Percentiles rank a stretch among this genome's conserved stretches.
Evolutionary conservation across 2,797 vertebrate genomes (phyloP).

Genomic region (Hypotaenidia philippensis): DNA sequence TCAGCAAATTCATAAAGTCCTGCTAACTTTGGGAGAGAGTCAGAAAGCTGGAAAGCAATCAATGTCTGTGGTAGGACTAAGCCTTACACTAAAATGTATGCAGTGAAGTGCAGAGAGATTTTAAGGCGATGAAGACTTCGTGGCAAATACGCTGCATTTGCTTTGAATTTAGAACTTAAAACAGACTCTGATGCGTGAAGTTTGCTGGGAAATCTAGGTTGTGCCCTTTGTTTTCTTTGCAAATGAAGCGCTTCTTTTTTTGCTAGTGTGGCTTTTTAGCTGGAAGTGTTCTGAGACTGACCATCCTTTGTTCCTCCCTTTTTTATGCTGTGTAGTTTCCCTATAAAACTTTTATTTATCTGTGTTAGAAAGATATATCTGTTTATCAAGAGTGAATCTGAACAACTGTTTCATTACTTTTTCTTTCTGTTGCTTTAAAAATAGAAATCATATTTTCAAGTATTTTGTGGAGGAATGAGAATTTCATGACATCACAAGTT

Average conservation of each 20-base stretch:
- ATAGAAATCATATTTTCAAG: background rate
- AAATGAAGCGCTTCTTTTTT: background rate
- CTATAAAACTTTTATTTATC: background rate
- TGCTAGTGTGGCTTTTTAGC: background rate
- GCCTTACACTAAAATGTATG: background rate
- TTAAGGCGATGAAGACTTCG: background rate
- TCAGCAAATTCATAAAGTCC: background rate
- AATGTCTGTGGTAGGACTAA: background rate
- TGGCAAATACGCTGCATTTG: background rate
- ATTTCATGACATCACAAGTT: background rate
- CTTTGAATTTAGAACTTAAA: background rate
- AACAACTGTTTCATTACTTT: background rate
- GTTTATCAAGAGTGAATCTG: background rate
- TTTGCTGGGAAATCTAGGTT: background rate
- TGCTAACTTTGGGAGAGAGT: background rate
- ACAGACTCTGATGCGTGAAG: background rate
- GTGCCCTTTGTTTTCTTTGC: background rate
- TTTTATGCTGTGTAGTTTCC: background rate
- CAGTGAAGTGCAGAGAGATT: background rate
- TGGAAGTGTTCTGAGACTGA: background rate
- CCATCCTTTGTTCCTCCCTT: background rate
- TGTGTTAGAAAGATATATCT: background rate
- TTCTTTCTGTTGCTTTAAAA: background rate
- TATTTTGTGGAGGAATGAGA: background rate
- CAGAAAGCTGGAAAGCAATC: background rate